Conservation (phyloP, 2,113 vertebrate genomes). For the Trichechus manatus region DNA sequence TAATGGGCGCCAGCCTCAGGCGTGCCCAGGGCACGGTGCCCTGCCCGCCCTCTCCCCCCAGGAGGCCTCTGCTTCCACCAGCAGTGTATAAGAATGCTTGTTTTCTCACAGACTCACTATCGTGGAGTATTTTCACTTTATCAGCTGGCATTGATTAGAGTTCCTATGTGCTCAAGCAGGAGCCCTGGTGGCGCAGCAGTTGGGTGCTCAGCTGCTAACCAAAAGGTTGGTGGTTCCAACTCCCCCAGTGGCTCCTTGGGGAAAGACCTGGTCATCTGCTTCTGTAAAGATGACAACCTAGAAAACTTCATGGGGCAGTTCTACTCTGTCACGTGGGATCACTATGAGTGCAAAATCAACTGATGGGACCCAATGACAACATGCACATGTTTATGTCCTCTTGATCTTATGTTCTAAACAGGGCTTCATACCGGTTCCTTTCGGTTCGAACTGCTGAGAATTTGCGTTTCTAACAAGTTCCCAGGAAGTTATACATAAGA, state of each 20-base stretch:
- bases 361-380: background rate
- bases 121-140: background rate
- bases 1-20: too few species aligned
- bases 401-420: background rate
- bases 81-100: background rate
- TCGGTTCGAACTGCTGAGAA: too few species aligned
- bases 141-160: background rate
- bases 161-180: background rate
- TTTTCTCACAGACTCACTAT: background rate
- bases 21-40: too few species aligned
- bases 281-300: background rate
- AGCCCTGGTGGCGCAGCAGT: background rate
- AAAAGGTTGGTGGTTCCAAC: background rate
- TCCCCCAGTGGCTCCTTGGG: too few species aligned
- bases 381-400: background rate
- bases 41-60: too few species aligned
- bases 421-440: too few species aligned
- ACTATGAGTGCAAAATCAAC: background rate
- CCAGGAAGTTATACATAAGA: too few species aligned
- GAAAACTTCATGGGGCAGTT: background rate
- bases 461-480: too few species aligned
- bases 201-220: background rate
- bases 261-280: background rate
- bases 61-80: background rate
- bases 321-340: background rate